phyloP scores from a whole-genome alignment of 2,113 vertebrate species.

The Alosa alosa region DNA sequence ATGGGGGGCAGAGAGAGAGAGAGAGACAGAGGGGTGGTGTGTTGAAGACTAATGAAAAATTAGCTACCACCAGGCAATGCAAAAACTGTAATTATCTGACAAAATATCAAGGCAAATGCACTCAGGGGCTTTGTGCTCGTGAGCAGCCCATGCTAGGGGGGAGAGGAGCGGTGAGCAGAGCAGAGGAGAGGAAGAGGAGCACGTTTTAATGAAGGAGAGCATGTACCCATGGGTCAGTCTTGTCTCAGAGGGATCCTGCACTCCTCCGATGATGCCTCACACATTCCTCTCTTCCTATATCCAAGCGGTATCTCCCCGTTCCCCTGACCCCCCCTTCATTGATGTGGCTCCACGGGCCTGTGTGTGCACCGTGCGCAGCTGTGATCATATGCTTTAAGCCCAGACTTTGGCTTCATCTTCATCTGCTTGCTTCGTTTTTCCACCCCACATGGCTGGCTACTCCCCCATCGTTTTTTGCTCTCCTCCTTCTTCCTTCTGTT shows the following conservation, averaged over 20 bases:
- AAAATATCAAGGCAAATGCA: slow-evolving; percentile 14
- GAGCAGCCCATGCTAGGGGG: background rate
- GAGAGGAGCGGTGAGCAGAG: background rate
- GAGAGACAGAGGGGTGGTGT: background rate
- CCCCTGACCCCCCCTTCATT: background rate
- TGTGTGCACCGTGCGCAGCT: background rate
- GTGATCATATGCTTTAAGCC: slow-evolving; percentile 7
- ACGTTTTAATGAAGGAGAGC: background rate
- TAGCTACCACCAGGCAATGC: background rate
- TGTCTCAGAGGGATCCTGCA: background rate
- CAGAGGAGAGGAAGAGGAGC: background rate
- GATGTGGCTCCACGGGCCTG: background rate
- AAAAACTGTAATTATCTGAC: slow-evolving; percentile 8
- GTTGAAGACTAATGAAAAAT: slow-evolving; percentile 12
- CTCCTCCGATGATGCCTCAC: background rate
- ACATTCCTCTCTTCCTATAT: background rate
- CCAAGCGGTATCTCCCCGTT: background rate
- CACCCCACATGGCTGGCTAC: background rate
- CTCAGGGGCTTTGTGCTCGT: background rate
- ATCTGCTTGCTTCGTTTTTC: background rate
- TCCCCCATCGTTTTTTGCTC: background rate
- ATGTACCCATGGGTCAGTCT: background rate
- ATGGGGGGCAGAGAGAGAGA: no score
- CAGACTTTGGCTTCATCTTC: background rate
- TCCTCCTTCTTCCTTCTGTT: background rate